Evolutionary conservation across 2,888 invertebrate genomes (phyloP).

Genomic region (Scaptomyza flava): DNA sequence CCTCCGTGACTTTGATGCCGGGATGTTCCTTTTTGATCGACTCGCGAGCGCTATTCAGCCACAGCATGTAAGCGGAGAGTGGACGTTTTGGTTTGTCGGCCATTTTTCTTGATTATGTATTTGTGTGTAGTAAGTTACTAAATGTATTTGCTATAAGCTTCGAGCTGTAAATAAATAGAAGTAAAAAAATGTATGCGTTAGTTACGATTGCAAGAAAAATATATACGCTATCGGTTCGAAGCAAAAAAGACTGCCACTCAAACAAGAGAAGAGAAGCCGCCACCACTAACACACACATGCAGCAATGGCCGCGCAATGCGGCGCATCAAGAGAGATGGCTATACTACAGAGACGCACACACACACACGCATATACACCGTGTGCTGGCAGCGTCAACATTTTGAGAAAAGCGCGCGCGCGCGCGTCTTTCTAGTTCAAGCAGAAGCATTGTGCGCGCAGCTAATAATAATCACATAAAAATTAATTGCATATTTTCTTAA

Average conservation of each 20-base stretch:
- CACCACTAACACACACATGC: constrained; percentile 39
- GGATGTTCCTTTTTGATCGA: constrained; percentile 95
- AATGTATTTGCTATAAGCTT: constrained; percentile 59
- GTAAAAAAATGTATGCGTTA: constrained; percentile 21
- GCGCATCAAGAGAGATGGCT: constrained; percentile 59
- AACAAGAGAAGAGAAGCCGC: constrained; percentile 45
- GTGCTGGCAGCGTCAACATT: constrained; percentile 20
- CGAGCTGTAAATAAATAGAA: constrained; percentile 53
- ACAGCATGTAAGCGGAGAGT: constrained; percentile 96
- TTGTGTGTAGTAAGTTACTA: constrained; percentile 49
- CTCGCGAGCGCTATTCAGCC: constrained; percentile 95
- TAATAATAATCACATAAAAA: constrained; percentile 58
- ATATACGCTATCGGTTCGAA: constrained; percentile 6
- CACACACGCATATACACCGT: constrained; percentile 7
- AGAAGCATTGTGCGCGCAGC: constrained; percentile 64
- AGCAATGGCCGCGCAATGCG: constrained; percentile 35
- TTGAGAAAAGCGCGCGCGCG: constrained; percentile 72
- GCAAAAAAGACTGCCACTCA: constrained; percentile 18
- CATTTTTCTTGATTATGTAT: constrained; percentile 86
- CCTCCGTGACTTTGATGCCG: constrained; percentile 95
- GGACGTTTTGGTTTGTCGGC: constrained; percentile 97
- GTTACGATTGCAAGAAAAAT: constrained; percentile 15
- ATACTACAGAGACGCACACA: constrained; percentile 35
- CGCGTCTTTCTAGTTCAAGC: constrained; percentile 43
- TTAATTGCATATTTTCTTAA: constrained; percentile 48